Percentiles rank a stretch among this genome's conserved stretches.
Conservation (phyloP, 2,113 vertebrate genomes). For the Carassius auratus region DNA sequence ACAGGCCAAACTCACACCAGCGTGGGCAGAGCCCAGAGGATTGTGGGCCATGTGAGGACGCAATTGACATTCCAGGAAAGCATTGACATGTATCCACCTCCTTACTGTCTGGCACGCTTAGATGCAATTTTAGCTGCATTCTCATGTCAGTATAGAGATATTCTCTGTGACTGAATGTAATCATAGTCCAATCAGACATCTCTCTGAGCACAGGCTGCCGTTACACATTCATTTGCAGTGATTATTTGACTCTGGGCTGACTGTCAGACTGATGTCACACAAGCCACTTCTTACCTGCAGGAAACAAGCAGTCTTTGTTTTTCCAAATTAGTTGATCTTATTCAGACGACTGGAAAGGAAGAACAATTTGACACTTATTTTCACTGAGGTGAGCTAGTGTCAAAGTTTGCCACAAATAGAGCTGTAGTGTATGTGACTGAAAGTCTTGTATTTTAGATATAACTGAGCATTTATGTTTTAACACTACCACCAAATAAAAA, state of each 20-base stretch:
- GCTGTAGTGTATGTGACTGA: not conserved
- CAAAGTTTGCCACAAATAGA: not conserved
- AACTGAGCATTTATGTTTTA: not conserved
- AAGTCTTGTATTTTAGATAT: not conserved
- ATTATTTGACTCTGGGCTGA: not conserved
- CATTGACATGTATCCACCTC: not conserved
- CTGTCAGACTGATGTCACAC: conserved; percentile 19
- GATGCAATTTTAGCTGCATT: not conserved
- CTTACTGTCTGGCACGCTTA: not conserved
- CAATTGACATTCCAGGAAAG: conserved; percentile 7
- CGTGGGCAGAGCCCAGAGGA: not conserved
- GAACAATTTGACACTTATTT: not conserved
- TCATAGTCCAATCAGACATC: conserved; percentile 7
- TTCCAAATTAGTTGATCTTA: not conserved
- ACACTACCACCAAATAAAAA: not conserved
- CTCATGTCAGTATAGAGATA: conserved; percentile 2
- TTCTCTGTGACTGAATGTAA: conserved; percentile 10
- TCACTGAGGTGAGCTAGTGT: not conserved
- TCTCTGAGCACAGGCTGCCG: not conserved
- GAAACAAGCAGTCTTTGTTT: not conserved
- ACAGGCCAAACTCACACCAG: conserved; percentile 4
- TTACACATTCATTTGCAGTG: conserved; percentile 5
- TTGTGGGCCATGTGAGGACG: not conserved
- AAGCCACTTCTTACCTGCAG: conserved; percentile 14
- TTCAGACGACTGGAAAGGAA: not conserved